Evolutionary conservation across 2,113 vertebrate genomes (phyloP), one percentile per base, ranked within the genome.

Genomic region (Orientallactaga bullata): DNA sequence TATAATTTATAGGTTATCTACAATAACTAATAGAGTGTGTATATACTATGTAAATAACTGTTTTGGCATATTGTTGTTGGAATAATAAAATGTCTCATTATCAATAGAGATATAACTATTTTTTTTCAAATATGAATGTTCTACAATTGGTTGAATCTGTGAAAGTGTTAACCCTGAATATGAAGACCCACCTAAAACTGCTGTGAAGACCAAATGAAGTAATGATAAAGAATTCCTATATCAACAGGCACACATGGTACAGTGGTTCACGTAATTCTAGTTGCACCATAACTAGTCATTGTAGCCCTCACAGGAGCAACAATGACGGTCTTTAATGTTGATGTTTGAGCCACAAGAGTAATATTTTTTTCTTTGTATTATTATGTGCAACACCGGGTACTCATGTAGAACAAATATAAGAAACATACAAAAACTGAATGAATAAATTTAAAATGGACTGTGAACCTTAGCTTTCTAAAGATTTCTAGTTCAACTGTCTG

Each of bases 361-460:
- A 30, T 1, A 61, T 71, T 83, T 92, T 30, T 61, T 84, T 86
- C 30, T 71, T 93, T 89, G 68, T 66, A 68, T 39, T 63, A 35
- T 86, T 79, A 74, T 73, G 55, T 84, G 79, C 35, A 65, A 42
- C 17, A 28, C n/a, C 20, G n/a, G 39, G 47, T 28, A 55, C 12
- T 55, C 10, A 55, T 55, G 55, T 55, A 55, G 55, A 55, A 55
- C 55, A 12, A 55, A 55, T 55, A 8, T 55, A 55, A 16, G 15
- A 55, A 55, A 55, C 15, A 16, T 55, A 55, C 55, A 3, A 83
- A 79, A 82, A 89, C 73, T 42, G 87, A 35, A 74, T 37, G 35
- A 90, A 73, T 39, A 61, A 39, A 90, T 84, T 42, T 47, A 32
- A 95, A 86, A 58, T 82, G 28, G n/a, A 39, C 23, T 26, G 32